Evolutionary conservation across 2,797 vertebrate genomes (phyloP), one percentile per base, ranked within the genome.

Genomic region (Tokudaia tokunoshimensis): DNA sequence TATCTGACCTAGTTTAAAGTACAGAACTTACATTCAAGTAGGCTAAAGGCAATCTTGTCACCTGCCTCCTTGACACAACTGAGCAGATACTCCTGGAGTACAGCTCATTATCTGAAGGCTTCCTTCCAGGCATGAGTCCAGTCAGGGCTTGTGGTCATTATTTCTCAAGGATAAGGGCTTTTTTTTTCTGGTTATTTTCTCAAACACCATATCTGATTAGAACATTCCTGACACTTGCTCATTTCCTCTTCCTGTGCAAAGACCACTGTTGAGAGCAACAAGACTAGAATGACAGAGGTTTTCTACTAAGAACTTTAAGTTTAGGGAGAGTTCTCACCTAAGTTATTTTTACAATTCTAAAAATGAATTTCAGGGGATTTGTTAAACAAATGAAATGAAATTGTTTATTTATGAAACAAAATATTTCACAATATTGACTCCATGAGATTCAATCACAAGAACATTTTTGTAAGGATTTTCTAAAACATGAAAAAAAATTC

Each of bases 1-100:
- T n/a, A 91, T 44, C 74, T 95, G 96, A 65, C 95, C 94, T 94
- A 79, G 41, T 97, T 97, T 94, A 76, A 92, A 94, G 34, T 34
- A 44, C 19, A 76, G 75, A 92, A 34, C 74, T 92, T 88, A 29
- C 26, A 90, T 94, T 91, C 57, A 88, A 41, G 63, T 37, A 55
- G 34, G 63, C 75, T 89, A 63, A 88, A 15, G 29, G 0, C 88
- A 11, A 0, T 89, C 72, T 55, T 63, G n/a, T 94, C 91, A 31
- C 59, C 79, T 57, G 41, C 70, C 37, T 88, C 70, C 31, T 52
- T 88, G 65, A 94, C 61, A 19, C 1, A 89, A 78, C 86, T 55
- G n/a, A 92, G 85, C 55, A 90, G 83, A 59, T 5, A 31, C 17
- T 44, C 34, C 50, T 93, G 20, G 9, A 41, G 41, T 9, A 9